Evolutionary conservation across 1,140 invertebrate species (phyloP), one percentile per base, ranked within the genome.

Genomic region (Drosophila sulfurigaster): DNA sequence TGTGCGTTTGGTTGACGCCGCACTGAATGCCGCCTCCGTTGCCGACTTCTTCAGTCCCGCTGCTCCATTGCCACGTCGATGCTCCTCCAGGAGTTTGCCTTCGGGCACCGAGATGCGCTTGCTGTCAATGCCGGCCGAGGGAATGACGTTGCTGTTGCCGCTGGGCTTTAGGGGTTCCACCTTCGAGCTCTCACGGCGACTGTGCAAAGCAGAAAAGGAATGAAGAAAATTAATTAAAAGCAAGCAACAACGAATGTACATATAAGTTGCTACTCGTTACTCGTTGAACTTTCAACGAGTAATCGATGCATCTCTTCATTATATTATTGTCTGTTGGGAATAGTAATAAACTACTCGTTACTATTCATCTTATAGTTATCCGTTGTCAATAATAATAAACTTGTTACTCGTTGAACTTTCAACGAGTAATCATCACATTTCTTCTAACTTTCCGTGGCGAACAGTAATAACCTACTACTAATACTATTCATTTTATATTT

Each of bases 1-100:
- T 15, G 96, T 97, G 80, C 97, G 94, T 85, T 97, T 97, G 0
- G 96, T 95, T 5, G 93, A 92, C 13, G 92, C 93, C 13, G 92
- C 93, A 63, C 82, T 92, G 69, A 94, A 94, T 25, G 94, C 94
- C 10, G 95, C 93, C 48, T 95, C 95, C 32, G 95, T 95, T 6
- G 93, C 93, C 0, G 90, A 91, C 48, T 92, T 92, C 60, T 91
- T 92, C 0, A 91, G 46, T 0, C 78, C 81, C 30, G 62, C 81
- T n/a, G 62, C 81, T n/a, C 81, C 75, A 54, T 85, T 86, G 58
- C 82, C 83, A 1, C 85, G 66, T 5, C 79, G 77, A 32, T 89
- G 82, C 56, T 92, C 91, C 49, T 92, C 91, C 25, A 91, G 25
- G 0, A 91, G 70, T 43, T 92, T 92, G 13, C 89, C 86, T 49